These are phyloP conservation scores for Achlya flavicornis DNA, from an alignment of 2,888 invertebrate species.

Conservation along the genomic window DNA sequence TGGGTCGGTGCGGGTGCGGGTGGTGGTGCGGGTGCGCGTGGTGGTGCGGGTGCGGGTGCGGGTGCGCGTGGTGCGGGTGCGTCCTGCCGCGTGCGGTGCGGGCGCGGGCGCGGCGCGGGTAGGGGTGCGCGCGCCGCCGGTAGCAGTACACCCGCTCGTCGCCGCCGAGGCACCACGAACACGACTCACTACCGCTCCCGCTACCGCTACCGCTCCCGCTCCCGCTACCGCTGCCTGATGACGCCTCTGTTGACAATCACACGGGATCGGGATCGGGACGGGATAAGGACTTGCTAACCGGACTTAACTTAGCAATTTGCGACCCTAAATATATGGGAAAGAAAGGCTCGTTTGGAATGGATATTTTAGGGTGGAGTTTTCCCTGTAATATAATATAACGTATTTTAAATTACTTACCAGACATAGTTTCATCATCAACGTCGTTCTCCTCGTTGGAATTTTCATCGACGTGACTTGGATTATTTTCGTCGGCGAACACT, in stretches of 20 bases:
- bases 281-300: too few relatives aligned
- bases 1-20: slow-evolving; percentile 13
- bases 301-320: too few relatives aligned
- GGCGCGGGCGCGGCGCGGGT: slow-evolving; percentile 17
- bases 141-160: slow-evolving; percentile 38
- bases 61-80: slow-evolving; percentile 25
- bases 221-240: slow-evolving; percentile 51
- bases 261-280: slow-evolving; percentile 28
- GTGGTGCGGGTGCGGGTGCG: slow-evolving; percentile 17
- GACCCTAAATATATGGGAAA: too few relatives aligned
- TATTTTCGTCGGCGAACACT: slow-evolving; percentile 84
- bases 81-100: slow-evolving; percentile 21
- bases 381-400: too few relatives aligned
- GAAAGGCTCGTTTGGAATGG: too few relatives aligned
- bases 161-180: slow-evolving; percentile 61
- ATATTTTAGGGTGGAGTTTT: too few relatives aligned
- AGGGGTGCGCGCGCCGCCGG: slow-evolving; percentile 32
- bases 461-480: slow-evolving; percentile 83
- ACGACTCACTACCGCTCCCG: slow-evolving; percentile 55
- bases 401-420: slow-evolving; percentile 78
- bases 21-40: slow-evolving; percentile 20
- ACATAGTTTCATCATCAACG: slow-evolving; percentile 93
- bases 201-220: slow-evolving; percentile 50
- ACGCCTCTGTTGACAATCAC: slow-evolving; percentile 53
- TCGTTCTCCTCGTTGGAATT: slow-evolving; percentile 93